phyloP scores from a whole-genome alignment of 1,140 invertebrate genomes.

The Scaptomyza hsui region DNA sequence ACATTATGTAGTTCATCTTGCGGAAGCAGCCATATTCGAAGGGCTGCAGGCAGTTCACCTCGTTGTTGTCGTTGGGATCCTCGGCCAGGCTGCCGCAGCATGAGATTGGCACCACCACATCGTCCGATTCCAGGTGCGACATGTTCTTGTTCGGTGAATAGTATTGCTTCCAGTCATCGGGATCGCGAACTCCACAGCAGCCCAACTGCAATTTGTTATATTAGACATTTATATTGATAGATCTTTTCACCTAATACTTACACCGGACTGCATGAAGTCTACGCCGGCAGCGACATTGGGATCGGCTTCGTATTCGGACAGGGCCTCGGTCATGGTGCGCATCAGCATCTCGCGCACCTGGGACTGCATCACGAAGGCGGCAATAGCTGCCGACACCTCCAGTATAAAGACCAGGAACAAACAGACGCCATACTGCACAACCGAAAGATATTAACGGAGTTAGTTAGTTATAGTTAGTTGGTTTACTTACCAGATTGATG shows the following conservation, averaged over 20 bases:
- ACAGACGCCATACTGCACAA: slow-evolving; percentile 90
- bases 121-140: slow-evolving; percentile 57
- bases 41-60: slow-evolving; percentile 56
- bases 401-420: slow-evolving; percentile 91
- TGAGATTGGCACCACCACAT: slow-evolving; percentile 85
- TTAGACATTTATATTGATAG: too few species aligned
- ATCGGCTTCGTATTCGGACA: slow-evolving; percentile 86
- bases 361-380: slow-evolving; percentile 89
- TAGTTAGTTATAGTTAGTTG: too few species aligned
- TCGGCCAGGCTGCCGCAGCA: slow-evolving; percentile 85
- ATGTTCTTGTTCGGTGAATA: slow-evolving; percentile 52
- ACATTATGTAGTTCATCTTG: slow-evolving; percentile 88
- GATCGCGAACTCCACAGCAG: slow-evolving; percentile 89
- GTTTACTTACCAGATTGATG: slow-evolving; percentile 89
- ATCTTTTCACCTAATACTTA: slow-evolving; percentile 81
- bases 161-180: slow-evolving; percentile 87
- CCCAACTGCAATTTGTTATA: slow-evolving; percentile 88
- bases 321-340: slow-evolving; percentile 86
- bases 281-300: slow-evolving; percentile 85
- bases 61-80: slow-evolving; percentile 43
- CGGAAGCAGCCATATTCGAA: slow-evolving; percentile 88
- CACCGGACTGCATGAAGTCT: slow-evolving; percentile 88
- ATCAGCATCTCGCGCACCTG: slow-evolving; percentile 86
- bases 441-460: too few species aligned
- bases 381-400: slow-evolving; percentile 92